Percentiles rank a stretch among this genome's conserved stretches.
Evolutionary conservation across 1,140 invertebrate species (phyloP).

Genomic region (Megathymus violae): DNA sequence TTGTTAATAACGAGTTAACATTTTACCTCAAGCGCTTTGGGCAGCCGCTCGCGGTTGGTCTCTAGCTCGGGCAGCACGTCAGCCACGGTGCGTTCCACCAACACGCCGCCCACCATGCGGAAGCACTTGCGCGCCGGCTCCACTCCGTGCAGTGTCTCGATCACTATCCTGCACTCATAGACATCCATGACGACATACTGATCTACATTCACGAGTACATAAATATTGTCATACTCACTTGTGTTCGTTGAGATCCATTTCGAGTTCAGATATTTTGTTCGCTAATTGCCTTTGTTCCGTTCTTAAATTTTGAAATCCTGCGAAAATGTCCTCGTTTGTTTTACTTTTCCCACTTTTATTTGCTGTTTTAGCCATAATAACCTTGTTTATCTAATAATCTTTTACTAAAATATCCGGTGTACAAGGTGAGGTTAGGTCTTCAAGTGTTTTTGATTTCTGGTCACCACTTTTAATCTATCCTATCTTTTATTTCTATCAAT

Average conservation of each 20-base stretch:
- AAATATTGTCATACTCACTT: too few relatives aligned
- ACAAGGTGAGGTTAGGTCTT: constrained; percentile 41
- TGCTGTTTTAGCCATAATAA: constrained; percentile 43
- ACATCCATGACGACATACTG: too few relatives aligned
- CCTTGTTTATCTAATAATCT: too few relatives aligned
- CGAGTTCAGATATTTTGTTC: constrained; percentile 94
- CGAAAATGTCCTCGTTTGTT: constrained; percentile 92
- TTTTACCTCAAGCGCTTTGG: constrained; percentile 88
- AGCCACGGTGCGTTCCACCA: constrained; percentile 96
- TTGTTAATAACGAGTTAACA: too few relatives aligned
- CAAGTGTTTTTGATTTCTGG: neutral
- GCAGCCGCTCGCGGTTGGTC: constrained; percentile 93
- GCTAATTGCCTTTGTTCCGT: constrained; percentile 94
- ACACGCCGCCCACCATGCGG: constrained; percentile 95
- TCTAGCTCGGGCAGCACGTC: constrained; percentile 94
- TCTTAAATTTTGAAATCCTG: constrained; percentile 93
- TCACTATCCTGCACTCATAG: constrained; percentile 95
- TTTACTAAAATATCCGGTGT: neutral
- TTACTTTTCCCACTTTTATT: constrained; percentile 70
- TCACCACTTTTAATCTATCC: too few relatives aligned
- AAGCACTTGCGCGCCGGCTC: constrained; percentile 95
- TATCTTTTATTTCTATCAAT: neutral
- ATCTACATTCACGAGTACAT: too few relatives aligned
- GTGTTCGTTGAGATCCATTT: constrained; percentile 97
- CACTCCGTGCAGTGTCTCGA: constrained; percentile 95